These are phyloP conservation scores for Octomys mimax DNA, from an alignment of 2,797 vertebrate species.

Conservation along the genomic window DNA sequence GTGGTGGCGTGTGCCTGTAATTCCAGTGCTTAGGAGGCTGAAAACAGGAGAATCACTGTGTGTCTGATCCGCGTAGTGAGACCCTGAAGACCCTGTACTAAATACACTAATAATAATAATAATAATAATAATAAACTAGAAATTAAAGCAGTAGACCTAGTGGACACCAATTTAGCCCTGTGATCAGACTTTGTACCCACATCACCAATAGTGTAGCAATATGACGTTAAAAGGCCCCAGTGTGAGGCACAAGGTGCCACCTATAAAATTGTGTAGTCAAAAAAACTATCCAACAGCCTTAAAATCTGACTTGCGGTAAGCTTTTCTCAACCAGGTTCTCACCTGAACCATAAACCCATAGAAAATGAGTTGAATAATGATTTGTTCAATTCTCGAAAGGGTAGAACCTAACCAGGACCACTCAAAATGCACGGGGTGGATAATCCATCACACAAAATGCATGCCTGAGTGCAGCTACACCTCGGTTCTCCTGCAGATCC, in stretches of 20 bases:
- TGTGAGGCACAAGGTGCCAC: neutral
- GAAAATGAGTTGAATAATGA: neutral
- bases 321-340: neutral
- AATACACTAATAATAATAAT: too few species aligned
- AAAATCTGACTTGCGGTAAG: neutral
- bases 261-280: neutral
- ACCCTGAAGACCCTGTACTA: too few species aligned
- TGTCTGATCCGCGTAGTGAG: too few species aligned
- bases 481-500: neutral
- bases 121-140: neutral
- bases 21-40: too few species aligned
- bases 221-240: neutral
- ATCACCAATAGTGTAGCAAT: neutral
- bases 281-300: neutral
- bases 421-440: neutral
- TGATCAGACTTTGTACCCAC: neutral
- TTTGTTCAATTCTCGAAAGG: neutral
- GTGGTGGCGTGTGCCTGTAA: too few species aligned
- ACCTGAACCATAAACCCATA: neutral
- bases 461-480: neutral
- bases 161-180: neutral
- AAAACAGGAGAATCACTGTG: too few species aligned
- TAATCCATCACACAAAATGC: neutral
- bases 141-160: neutral
- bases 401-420: neutral